A percentile compares a stretch with the other conserved stretches of the same genome.
Conservation (phyloP, 2,113 vertebrate species). For the Aepyceros melampus region DNA sequence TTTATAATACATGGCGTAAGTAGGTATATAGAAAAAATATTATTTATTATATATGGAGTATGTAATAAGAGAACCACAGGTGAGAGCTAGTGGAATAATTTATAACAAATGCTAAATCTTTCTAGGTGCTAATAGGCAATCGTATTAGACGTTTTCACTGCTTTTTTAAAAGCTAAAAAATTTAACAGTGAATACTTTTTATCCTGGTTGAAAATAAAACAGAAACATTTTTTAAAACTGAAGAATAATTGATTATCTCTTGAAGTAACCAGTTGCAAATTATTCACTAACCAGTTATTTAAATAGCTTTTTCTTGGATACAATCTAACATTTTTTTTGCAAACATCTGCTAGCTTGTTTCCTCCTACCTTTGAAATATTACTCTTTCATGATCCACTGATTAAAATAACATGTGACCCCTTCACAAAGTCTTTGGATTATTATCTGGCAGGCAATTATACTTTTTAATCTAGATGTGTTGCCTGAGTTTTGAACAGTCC, state of each 20-base stretch:
- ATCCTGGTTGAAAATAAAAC: slow-evolving; percentile 12
- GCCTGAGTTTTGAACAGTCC: not conserved
- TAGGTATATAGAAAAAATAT: not conserved
- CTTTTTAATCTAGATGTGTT: slow-evolving; percentile 57
- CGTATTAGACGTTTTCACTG: not conserved
- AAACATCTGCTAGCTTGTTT: slow-evolving; percentile 47
- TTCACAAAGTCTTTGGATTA: slow-evolving; percentile 6
- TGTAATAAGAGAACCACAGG: not conserved
- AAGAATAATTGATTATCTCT: not conserved
- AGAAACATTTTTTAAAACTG: not conserved
- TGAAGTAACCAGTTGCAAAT: not conserved
- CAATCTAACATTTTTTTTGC: slow-evolving; percentile 3
- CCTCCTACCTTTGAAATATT: slow-evolving; percentile 46
- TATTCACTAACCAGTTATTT: not conserved
- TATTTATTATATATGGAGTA: not conserved
- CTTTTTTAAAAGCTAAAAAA: slow-evolving; percentile 21
- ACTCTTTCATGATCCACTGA: not conserved
- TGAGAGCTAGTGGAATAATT: not conserved
- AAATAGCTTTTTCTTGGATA: not conserved
- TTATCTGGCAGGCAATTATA: slow-evolving; percentile 18
- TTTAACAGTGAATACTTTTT: not conserved
- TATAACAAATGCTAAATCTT: slow-evolving; percentile 33
- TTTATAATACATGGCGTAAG: not conserved
- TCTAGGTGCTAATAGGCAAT: not conserved
- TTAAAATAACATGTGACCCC: slow-evolving; percentile 49